Evolutionary conservation across 2,797 vertebrate species (phyloP).

Genomic region (Vipera latastei): DNA sequence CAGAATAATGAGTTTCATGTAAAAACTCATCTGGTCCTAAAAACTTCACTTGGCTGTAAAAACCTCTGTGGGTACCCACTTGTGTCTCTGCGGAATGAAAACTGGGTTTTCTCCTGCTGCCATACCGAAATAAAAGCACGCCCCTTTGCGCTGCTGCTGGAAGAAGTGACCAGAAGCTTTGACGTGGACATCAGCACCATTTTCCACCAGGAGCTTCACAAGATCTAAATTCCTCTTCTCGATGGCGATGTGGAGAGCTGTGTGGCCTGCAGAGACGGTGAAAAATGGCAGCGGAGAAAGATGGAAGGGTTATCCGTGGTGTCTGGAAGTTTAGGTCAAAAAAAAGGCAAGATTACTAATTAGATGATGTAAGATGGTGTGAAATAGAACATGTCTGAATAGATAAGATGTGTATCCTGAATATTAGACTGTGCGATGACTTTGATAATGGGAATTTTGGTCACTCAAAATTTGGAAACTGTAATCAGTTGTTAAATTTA

Average conservation of each 20-base stretch:
- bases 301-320: not conserved
- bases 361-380: too few species aligned
- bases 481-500: too few species aligned
- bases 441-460: too few species aligned
- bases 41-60: not conserved
- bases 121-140: slow-evolving; percentile 93
- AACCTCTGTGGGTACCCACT: not conserved
- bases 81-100: not conserved
- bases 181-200: slow-evolving; percentile 84
- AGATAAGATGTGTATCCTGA: too few species aligned
- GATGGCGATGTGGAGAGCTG: slow-evolving; percentile 90
- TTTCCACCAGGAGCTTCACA: slow-evolving; percentile 83
- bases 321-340: not conserved
- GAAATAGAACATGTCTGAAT: too few species aligned
- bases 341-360: too few species aligned
- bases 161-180: slow-evolving; percentile 88
- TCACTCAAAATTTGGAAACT: too few species aligned
- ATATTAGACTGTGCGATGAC: too few species aligned
- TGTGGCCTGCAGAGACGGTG: slow-evolving; percentile 77
- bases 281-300: not conserved
- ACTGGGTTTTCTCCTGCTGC: rapidly evolving
- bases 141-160: slow-evolving; percentile 74
- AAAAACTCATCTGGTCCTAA: too few species aligned
- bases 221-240: slow-evolving; percentile 83
- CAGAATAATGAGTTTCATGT: too few species aligned